phyloP scores from a whole-genome alignment of 2,113 vertebrate genomes.

The Chaetodon trifascialis region DNA sequence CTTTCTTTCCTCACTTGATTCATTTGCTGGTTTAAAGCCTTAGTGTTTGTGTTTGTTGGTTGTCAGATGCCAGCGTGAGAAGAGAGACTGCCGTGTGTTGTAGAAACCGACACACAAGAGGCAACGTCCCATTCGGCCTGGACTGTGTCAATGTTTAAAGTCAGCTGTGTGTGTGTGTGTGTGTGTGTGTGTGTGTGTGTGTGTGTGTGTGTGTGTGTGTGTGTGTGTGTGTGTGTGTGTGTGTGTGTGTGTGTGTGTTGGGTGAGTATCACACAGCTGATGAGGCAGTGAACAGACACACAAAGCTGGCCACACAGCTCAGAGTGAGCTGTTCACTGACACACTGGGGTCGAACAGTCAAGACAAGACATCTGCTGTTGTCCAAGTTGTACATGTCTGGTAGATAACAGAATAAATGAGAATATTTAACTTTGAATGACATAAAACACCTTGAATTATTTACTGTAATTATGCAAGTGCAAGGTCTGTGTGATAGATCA shows the following conservation, averaged over 20 bases:
- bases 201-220: constrained; percentile 24
- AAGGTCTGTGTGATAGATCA: neutral
- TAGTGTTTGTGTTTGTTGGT: constrained; percentile 6
- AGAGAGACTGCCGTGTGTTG: constrained; percentile 21
- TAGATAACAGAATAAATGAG: neutral
- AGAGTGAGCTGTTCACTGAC: constrained; percentile 28
- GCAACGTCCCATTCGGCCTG: constrained; percentile 27
- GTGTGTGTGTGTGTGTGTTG: constrained; percentile 25
- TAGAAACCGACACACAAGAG: constrained; percentile 56
- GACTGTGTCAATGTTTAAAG: constrained; percentile 26
- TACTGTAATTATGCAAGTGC: neutral
- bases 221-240: constrained; percentile 33
- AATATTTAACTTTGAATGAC: neutral
- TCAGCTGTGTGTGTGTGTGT: constrained; percentile 23
- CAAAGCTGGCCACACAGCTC: constrained; percentile 16
- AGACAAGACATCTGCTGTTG: constrained; percentile 9
- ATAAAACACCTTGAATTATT: constrained; percentile 4
- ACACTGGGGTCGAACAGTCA: constrained; percentile 29
- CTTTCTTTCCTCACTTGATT: constrained; percentile 19
- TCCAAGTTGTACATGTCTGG: neutral
- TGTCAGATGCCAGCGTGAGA: constrained; percentile 11
- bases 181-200: constrained; percentile 16
- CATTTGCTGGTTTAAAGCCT: constrained; percentile 4
- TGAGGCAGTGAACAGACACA: constrained; percentile 31
- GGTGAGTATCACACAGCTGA: constrained; percentile 38